phyloP scores from a whole-genome alignment of 1,140 invertebrate species.

The Batillaria attramentaria region DNA sequence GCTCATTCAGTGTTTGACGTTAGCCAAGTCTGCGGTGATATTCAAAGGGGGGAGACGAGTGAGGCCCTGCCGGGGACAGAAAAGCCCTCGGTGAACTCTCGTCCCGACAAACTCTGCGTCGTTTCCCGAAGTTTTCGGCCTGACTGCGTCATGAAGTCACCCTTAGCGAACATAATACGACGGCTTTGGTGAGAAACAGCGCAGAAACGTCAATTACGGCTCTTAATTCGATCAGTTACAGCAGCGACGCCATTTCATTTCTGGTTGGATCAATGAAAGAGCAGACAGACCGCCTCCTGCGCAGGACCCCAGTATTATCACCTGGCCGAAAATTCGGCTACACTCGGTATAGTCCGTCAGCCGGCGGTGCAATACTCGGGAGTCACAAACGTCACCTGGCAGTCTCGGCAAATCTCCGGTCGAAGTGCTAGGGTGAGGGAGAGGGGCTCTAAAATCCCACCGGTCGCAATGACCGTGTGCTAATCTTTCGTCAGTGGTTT shows the following conservation, averaged over 20 bases:
- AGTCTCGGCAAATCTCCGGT: neutral
- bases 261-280: no score
- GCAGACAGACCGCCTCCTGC: neutral
- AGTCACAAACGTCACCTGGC: neutral
- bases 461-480: no score
- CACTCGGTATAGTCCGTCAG: constrained; percentile 13
- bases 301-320: constrained; percentile 18
- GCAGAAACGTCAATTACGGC: neutral
- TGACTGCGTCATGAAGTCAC: neutral
- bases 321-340: constrained; percentile 31
- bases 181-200: neutral
- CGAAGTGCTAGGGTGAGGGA: neutral
- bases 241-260: neutral
- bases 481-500: no score
- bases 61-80: neutral
- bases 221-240: neutral
- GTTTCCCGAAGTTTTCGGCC: neutral
- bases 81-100: neutral
- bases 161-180: no score
- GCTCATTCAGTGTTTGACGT: constrained; percentile 20
- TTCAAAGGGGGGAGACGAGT: neutral
- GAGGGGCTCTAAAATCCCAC: no score
- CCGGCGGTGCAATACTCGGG: constrained; percentile 22
- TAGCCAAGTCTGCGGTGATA: constrained; percentile 15
- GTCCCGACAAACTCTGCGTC: neutral